These are phyloP conservation scores for Tiliqua scincoides DNA, from an alignment of 2,113 vertebrate species.

Conservation along the genomic window DNA sequence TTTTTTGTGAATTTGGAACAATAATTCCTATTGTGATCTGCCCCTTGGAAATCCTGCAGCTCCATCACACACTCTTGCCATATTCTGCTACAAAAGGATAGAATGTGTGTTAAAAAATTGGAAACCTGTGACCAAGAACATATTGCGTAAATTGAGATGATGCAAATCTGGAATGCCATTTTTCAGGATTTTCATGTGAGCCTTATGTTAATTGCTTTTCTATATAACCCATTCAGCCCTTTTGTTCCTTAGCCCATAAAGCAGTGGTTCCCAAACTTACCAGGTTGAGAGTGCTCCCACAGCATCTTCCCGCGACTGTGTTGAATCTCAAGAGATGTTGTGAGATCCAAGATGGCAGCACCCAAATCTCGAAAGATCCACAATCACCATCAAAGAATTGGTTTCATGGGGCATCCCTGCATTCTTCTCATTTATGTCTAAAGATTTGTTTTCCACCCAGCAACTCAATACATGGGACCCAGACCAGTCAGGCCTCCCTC, in stretches of 20 bases:
- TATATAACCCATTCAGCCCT: too few relatives aligned
- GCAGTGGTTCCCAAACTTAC: too few relatives aligned
- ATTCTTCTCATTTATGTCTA: background rate
- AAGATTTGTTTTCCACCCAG: background rate
- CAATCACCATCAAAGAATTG: background rate
- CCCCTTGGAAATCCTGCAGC: background rate
- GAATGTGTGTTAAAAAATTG: background rate
- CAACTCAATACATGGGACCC: too few relatives aligned
- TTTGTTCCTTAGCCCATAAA: background rate
- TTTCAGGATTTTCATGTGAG: too few relatives aligned
- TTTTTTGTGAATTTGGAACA: conserved; percentile 36
- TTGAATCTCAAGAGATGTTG: too few relatives aligned
- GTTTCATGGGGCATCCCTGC: too few relatives aligned
- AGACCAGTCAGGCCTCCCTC: background rate
- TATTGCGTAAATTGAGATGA: background rate
- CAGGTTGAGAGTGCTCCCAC: too few relatives aligned
- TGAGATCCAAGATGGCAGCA: too few relatives aligned
- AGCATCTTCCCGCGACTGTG: too few relatives aligned
- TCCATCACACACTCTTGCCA: background rate
- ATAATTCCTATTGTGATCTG: background rate
- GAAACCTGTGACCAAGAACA: background rate
- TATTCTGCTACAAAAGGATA: background rate
- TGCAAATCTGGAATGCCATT: background rate
- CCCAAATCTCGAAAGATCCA: too few relatives aligned
- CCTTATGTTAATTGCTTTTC: too few relatives aligned